Conservation (phyloP, 2,113 vertebrate genomes). For the Lichenostomus cassidix region DNA sequence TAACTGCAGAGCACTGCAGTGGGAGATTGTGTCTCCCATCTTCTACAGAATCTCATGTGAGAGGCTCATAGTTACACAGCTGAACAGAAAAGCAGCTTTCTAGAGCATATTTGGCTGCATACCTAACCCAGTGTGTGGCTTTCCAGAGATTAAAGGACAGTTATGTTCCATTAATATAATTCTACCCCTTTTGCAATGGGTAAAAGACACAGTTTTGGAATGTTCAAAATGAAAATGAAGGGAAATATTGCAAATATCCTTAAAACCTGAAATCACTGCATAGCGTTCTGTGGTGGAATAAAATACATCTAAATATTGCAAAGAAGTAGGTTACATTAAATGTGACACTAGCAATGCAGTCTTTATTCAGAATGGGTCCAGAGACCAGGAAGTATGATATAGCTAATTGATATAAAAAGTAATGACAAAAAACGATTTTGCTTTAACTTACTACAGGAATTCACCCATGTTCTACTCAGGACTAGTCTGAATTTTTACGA, state of each 20-base stretch:
- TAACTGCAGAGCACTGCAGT: neutral
- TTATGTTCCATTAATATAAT: neutral
- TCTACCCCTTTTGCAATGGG: neutral
- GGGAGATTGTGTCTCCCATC: neutral
- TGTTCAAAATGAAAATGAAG: neutral
- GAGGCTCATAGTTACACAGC: neutral
- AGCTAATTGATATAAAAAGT: neutral
- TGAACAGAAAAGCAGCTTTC: neutral
- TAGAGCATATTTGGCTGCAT: neutral
- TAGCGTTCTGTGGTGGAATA: neutral
- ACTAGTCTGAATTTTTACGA: neutral
- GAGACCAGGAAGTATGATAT: neutral
- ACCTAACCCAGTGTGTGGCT: neutral
- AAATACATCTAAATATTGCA: neutral
- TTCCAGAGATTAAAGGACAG: neutral
- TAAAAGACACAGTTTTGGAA: neutral
- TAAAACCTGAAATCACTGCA: neutral
- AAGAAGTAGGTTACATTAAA: neutral
- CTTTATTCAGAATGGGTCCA: neutral
- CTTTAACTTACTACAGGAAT: neutral
- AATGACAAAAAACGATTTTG: neutral
- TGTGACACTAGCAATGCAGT: neutral
- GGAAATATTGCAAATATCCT: neutral
- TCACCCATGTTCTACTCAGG: neutral
- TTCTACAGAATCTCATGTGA: neutral